phyloP scores from a whole-genome alignment of 2,113 vertebrate genomes.

The Saccopteryx bilineata region DNA sequence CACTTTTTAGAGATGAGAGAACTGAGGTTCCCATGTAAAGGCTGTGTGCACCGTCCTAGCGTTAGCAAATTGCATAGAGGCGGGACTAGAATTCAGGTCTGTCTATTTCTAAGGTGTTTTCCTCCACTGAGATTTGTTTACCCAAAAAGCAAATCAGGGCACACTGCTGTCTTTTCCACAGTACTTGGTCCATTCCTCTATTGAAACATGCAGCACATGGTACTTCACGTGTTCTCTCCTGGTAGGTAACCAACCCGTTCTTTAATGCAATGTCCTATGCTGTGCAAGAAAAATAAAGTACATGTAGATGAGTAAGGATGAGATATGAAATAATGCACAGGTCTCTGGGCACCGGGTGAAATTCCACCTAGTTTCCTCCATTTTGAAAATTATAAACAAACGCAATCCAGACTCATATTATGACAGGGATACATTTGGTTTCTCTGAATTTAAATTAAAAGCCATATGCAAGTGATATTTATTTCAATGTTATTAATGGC shows the following conservation, averaged over 20 bases:
- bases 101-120: neutral
- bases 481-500: neutral
- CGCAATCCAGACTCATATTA: neutral
- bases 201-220: neutral
- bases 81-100: neutral
- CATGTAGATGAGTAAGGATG: neutral
- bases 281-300: neutral
- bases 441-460: conserved; percentile 41
- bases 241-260: neutral
- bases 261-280: neutral
- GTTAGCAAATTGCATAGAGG: neutral
- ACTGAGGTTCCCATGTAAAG: neutral
- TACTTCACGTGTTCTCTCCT: neutral
- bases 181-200: neutral
- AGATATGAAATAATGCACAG: neutral
- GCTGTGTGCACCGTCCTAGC: neutral
- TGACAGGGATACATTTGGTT: neutral
- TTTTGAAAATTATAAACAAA: neutral
- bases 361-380: neutral
- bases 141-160: neutral
- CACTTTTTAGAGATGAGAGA: neutral
- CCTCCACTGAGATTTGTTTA: neutral
- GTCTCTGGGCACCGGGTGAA: neutral
- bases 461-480: neutral
- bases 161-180: neutral